Percentiles rank a stretch among this genome's conserved stretches.
Conservation (phyloP, 2,113 vertebrate species). For the Nerophis lumbriciformis region DNA sequence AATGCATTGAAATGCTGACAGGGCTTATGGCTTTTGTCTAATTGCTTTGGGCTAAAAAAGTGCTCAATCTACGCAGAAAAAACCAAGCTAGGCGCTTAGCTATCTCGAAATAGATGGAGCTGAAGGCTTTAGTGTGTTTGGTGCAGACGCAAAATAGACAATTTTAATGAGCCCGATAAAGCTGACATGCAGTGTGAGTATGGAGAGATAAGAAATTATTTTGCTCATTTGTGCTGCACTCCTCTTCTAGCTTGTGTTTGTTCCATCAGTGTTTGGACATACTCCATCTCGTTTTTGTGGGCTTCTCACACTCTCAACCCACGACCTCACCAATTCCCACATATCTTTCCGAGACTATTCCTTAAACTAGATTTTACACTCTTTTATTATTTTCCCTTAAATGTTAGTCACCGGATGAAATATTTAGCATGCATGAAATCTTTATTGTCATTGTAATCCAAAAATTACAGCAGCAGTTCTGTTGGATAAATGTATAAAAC, state of each 20-base stretch:
- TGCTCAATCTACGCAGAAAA: constrained; percentile 40
- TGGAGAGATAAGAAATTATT: constrained; percentile 20
- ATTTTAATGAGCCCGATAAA: constrained; percentile 22
- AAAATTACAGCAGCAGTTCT: too few relatives aligned
- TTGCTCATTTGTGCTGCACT: constrained; percentile 17
- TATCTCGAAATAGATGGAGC: constrained; percentile 41
- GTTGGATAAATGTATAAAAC: too few relatives aligned
- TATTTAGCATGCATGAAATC: too few relatives aligned
- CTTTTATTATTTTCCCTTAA: too few relatives aligned
- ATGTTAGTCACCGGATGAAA: too few relatives aligned
- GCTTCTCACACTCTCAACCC: too few relatives aligned
- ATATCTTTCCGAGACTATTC: too few relatives aligned
- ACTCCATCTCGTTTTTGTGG: too few relatives aligned
- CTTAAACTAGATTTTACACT: too few relatives aligned
- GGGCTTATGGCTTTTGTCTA: constrained; percentile 35
- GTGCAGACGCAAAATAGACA: constrained; percentile 21
- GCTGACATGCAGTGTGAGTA: constrained; percentile 17
- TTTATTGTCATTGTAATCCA: too few relatives aligned
- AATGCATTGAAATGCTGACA: constrained; percentile 28
- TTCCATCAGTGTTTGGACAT: background rate
- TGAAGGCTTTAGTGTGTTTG: constrained; percentile 28
- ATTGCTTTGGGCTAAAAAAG: constrained; percentile 47
- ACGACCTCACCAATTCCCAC: too few relatives aligned
- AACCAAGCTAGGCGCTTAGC: constrained; percentile 28
- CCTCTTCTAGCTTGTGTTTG: background rate